A percentile compares a stretch with the other conserved stretches of the same genome.
Evolutionary conservation across 2,888 invertebrate genomes (phyloP).

Genomic region (Stomorhina lunata): DNA sequence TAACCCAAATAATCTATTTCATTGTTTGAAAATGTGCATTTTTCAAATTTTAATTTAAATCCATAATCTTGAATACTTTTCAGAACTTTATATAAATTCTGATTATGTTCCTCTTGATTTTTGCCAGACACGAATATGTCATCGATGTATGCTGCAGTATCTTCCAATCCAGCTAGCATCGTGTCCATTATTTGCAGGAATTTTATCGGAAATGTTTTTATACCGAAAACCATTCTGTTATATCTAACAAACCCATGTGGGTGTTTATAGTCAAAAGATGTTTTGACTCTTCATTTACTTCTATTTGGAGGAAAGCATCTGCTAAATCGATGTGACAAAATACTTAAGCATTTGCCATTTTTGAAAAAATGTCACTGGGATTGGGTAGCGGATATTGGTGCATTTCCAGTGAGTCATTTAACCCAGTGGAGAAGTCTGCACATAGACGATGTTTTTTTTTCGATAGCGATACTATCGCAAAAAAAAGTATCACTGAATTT

Average conservation of each 20-base stretch:
- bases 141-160: constrained; percentile 42
- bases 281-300: constrained; percentile 48
- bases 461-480: no score
- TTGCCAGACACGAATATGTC: constrained; percentile 58
- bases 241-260: constrained; percentile 50
- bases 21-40: constrained; percentile 57
- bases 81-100: constrained; percentile 29
- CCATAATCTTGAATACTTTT: constrained; percentile 51
- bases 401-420: constrained; percentile 59
- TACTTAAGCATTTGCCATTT: constrained; percentile 41
- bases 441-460: constrained; percentile 63
- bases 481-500: constrained; percentile 67
- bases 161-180: constrained; percentile 55
- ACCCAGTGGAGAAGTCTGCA: constrained; percentile 65
- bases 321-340: constrained; percentile 59
- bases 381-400: constrained; percentile 62
- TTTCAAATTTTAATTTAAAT: constrained; percentile 57
- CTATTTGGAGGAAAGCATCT: constrained; percentile 63
- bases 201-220: constrained; percentile 58
- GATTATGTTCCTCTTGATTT: constrained; percentile 44
- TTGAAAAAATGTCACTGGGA: constrained; percentile 64
- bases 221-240: constrained; percentile 55
- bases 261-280: constrained; percentile 53
- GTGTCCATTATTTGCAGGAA: constrained; percentile 65
- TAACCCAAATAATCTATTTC: constrained; percentile 58